Conservation (phyloP, 2,797 vertebrate genomes). For the Serranus cabrilla region DNA sequence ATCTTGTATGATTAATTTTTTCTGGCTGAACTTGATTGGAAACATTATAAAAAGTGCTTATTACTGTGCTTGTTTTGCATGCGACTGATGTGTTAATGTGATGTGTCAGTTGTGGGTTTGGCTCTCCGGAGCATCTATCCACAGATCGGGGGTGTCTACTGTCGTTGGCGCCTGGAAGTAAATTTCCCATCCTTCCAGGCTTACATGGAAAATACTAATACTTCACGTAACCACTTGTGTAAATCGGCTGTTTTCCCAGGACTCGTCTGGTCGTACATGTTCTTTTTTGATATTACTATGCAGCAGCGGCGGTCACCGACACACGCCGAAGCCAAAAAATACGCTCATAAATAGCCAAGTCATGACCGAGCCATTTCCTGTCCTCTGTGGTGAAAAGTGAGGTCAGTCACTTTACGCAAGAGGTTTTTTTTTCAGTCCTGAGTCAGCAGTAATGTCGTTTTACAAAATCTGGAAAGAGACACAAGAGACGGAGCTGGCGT, state of each 20-base stretch:
- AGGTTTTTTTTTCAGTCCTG: slow-evolving; percentile 29
- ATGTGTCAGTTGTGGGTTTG: slow-evolving; percentile 70
- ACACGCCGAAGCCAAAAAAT: slow-evolving; percentile 29
- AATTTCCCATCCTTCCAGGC: slow-evolving; percentile 48
- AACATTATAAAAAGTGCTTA: slow-evolving; percentile 22
- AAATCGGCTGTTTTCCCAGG: slow-evolving; percentile 63
- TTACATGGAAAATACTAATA: slow-evolving; percentile 71
- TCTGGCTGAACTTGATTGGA: slow-evolving; percentile 34
- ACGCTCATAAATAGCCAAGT: slow-evolving; percentile 39
- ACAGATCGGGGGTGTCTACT: slow-evolving; percentile 61
- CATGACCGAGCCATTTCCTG: slow-evolving; percentile 55
- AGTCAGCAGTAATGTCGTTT: slow-evolving; percentile 56
- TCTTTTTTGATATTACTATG: slow-evolving; percentile 42
- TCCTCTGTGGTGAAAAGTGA: slow-evolving; percentile 60
- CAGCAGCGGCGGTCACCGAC: slow-evolving; percentile 44
- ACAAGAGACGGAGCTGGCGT: slow-evolving; percentile 13
- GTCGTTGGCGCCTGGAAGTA: slow-evolving; percentile 67
- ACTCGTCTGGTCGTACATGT: slow-evolving; percentile 33
- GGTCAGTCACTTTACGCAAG: slow-evolving; percentile 37
- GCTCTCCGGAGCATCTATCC: slow-evolving; percentile 40
- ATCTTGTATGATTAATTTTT: slow-evolving; percentile 29
- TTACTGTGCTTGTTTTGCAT: slow-evolving; percentile 52
- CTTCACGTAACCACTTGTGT: slow-evolving; percentile 47
- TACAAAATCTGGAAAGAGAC: slow-evolving; percentile 21
- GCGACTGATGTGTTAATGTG: slow-evolving; percentile 43